A percentile compares a stretch with the other conserved stretches of the same genome.
Evolutionary conservation across 2,113 vertebrate species (phyloP).

Genomic region (Rhinichthys klamathensis): DNA sequence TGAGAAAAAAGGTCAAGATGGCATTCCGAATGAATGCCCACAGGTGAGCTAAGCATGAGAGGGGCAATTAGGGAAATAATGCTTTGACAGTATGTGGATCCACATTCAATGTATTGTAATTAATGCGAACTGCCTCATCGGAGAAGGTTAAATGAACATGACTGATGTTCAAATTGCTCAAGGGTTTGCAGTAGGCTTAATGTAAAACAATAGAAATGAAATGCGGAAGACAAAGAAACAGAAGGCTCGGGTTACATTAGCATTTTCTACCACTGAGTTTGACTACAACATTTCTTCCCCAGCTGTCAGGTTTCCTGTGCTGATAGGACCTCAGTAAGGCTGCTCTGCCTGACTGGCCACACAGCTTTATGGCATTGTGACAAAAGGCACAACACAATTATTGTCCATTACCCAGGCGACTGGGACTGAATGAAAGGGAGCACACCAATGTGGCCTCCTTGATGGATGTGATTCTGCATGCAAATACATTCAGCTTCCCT

Average conservation of each 20-base stretch:
- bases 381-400: conserved; percentile 52
- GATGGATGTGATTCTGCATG: conserved; percentile 43
- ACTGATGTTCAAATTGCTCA: conserved; percentile 25
- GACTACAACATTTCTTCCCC: conserved; percentile 3
- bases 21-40: conserved; percentile 5
- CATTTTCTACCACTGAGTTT: conserved; percentile 42
- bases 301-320: conserved; percentile 38
- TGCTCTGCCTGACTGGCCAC: conserved; percentile 24
- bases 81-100: background rate
- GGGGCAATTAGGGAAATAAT: conserved; percentile 5
- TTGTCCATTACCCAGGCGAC: conserved; percentile 51
- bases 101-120: conserved; percentile 14
- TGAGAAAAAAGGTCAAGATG: background rate
- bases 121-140: background rate
- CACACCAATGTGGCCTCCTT: conserved; percentile 21
- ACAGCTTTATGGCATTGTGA: conserved; percentile 41
- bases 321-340: conserved; percentile 41
- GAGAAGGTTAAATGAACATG: conserved; percentile 19
- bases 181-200: background rate
- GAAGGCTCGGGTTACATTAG: conserved; percentile 38
- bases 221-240: background rate
- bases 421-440: conserved; percentile 43
- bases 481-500: conserved; percentile 44
- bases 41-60: conserved; percentile 4
- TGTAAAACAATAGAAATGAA: conserved; percentile 22